Evolutionary conservation across 2,888 invertebrate species (phyloP).

Genomic region (Trachelus stipa): DNA sequence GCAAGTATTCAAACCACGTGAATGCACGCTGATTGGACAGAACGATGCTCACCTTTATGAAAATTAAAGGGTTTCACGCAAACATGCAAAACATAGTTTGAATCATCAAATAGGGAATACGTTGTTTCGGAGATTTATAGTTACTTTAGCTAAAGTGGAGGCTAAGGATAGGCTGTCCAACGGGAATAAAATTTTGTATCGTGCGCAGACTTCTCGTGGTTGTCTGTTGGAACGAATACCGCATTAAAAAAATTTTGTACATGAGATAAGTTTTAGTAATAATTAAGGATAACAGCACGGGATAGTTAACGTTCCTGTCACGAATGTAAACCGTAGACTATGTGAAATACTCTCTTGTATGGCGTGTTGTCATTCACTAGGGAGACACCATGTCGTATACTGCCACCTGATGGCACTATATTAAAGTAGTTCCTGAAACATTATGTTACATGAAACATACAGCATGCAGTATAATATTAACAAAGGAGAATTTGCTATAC

Average conservation of each 20-base stretch:
- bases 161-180: neutral
- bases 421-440: neutral
- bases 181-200: neutral
- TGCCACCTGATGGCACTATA: neutral
- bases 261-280: neutral
- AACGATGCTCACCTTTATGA: slow-evolving; percentile 29
- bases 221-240: neutral
- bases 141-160: neutral
- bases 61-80: neutral
- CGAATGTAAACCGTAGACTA: neutral
- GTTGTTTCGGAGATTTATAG: neutral
- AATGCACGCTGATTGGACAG: slow-evolving; percentile 37
- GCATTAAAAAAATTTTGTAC: neutral
- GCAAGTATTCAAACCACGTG: slow-evolving; percentile 27
- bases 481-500: neutral
- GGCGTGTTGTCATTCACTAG: neutral
- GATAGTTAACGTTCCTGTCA: neutral
- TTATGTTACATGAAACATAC: neutral
- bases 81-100: neutral
- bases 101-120: neutral
- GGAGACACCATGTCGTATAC: neutral
- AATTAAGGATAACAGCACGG: neutral
- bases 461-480: neutral
- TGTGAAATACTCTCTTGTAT: neutral
- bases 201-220: neutral